Base-by-base conservation (phyloP, 2,888 invertebrate species). In the Harmothoe impar region DNA sequence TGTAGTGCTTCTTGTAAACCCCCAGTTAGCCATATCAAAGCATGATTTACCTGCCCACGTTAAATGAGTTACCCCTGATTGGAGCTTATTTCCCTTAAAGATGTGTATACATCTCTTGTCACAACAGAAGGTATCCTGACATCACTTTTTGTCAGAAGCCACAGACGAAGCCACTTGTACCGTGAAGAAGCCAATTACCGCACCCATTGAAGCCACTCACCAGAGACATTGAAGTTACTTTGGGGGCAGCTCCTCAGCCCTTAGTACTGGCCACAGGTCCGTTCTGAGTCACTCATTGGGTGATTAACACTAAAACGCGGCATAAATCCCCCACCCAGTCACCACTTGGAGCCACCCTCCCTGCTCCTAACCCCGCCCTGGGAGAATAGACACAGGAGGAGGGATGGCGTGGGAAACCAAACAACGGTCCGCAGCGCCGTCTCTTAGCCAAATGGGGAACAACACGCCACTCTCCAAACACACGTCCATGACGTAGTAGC, bases 391-490 rank as follows among this genome's bases (percentile, higher is more conserved):
- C 35, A 23, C 23, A 43, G 43, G 81, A 33, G 33, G 81, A 81
- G 35, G 72, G 72, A 29, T 77, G 77, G 81, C 81, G 81, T 81
- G 81, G 81, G 81, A 81, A 81, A 35, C 23, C 77, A 29, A n/a
- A 77, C 77, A 17, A 35, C 43, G 81, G 23, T 17, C 25, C 23
- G 43, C 81, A 81, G 15, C 72, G 72, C 81, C 5, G 15, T 81
- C 81, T 23, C 81, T 20, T n/a, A 43, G 81, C 33, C 81, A 81
- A 81, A 81, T 81, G 81, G 81, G 35, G 43, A 81, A 81, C 81
- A 81, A 81, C 81, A 81, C 23, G 81, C 43, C 81, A 81, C 81
- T 81, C 43, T 81, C 81, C 81, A 81, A 81, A 43, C 81, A 81
- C 81, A 81, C 35, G 35, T 43, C 81, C 23, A n/a, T 43, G 81